A percentile compares a stretch with the other conserved stretches of the same genome.
Evolutionary conservation across 2,888 invertebrate genomes (phyloP).

Genomic region (Andrena flavipes): DNA sequence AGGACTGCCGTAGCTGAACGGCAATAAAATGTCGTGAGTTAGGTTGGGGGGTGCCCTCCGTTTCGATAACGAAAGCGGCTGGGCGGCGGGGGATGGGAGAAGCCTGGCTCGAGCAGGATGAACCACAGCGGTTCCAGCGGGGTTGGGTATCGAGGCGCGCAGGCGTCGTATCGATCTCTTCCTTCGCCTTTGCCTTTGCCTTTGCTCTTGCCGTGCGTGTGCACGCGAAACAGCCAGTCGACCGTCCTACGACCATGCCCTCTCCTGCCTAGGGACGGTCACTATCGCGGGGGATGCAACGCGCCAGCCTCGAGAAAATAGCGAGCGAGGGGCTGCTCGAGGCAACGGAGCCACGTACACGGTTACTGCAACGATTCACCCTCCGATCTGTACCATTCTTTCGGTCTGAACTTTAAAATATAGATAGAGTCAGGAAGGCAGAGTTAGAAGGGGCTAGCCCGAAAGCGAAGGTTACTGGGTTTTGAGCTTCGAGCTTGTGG

Average conservation of each 20-base stretch:
- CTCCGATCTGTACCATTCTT: slow-evolving; percentile 1
- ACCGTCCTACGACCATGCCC: slow-evolving; percentile 16
- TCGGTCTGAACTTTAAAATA: background rate
- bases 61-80: slow-evolving; percentile 42
- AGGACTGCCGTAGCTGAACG: slow-evolving; percentile 1
- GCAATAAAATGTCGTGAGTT: slow-evolving; percentile 60
- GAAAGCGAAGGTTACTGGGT: background rate
- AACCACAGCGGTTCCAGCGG: slow-evolving; percentile 46
- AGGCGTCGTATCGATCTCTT: slow-evolving; percentile 80
- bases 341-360: background rate
- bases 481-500: background rate
- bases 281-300: slow-evolving; percentile 25
- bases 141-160: slow-evolving; percentile 71
- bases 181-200: slow-evolving; percentile 36
- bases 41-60: slow-evolving; percentile 29
- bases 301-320: background rate
- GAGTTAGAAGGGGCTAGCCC: slow-evolving; percentile 2
- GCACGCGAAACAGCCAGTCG: slow-evolving; percentile 29
- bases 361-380: background rate
- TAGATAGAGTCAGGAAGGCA: background rate
- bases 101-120: slow-evolving; percentile 38
- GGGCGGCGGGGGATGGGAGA: slow-evolving; percentile 19
- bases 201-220: slow-evolving; percentile 23
- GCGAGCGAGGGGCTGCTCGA: slow-evolving; percentile 7
- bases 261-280: slow-evolving; percentile 2